A percentile compares a stretch with the other conserved stretches of the same genome.
These are phyloP conservation scores for Drosophila setifemur DNA, from an alignment of 1,140 invertebrate species.

Conservation along the genomic window DNA sequence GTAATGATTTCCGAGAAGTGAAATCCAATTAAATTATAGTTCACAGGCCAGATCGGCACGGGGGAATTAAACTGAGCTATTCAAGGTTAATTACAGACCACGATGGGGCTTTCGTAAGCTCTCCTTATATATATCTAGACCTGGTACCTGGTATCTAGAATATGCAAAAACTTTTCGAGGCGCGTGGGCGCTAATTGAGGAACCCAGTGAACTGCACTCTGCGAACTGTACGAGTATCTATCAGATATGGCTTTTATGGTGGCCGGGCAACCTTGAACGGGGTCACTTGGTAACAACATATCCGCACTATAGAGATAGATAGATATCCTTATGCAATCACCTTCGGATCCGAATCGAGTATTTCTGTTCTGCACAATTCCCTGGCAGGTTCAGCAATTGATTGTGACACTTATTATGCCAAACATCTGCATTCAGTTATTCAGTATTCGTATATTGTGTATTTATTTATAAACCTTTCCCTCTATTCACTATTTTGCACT, in stretches of 20 bases:
- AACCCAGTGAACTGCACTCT: constrained; percentile 32
- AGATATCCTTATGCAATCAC: constrained; percentile 70
- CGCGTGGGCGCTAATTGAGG: constrained; percentile 53
- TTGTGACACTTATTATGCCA: constrained; percentile 67
- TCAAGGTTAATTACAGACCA: constrained; percentile 51
- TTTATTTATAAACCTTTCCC: constrained; percentile 54
- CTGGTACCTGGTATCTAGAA: constrained; percentile 5
- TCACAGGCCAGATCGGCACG: constrained; percentile 12
- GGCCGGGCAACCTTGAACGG: constrained; percentile 53
- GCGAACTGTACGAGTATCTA: constrained; percentile 4
- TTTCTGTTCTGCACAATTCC: constrained; percentile 15
- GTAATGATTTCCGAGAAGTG: constrained; percentile 34
- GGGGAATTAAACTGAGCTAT: constrained; percentile 8
- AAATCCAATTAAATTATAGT: constrained; percentile 37
- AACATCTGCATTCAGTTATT: constrained; percentile 71
- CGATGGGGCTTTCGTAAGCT: constrained; percentile 13
- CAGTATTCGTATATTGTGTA: constrained; percentile 29
- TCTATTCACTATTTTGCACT: constrained; percentile 15
- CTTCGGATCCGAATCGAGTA: constrained; percentile 21
- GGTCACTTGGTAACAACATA: constrained; percentile 57
- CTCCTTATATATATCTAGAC: constrained; percentile 4
- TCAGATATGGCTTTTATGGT: constrained; percentile 4
- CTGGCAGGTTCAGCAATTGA: constrained; percentile 57
- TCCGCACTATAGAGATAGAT: neutral
- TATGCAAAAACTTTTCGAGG: constrained; percentile 18